phyloP scores from a whole-genome alignment of 2,113 vertebrate species.

The Montifringilla adamsi region DNA sequence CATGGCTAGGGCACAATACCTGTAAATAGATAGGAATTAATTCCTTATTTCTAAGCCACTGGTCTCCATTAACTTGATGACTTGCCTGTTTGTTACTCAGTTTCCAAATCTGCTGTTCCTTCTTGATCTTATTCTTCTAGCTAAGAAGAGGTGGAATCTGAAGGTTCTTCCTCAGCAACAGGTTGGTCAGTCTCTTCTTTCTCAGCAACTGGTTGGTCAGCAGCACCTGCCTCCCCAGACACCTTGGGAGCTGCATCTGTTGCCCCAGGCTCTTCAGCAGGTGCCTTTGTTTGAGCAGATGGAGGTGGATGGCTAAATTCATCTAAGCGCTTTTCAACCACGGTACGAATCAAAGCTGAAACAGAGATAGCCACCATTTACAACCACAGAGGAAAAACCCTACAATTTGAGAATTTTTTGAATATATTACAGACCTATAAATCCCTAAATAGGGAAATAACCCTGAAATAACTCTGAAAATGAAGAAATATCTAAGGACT shows the following conservation, averaged over 20 bases:
- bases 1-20: background rate
- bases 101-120: background rate
- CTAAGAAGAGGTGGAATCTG: background rate
- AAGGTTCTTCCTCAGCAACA: background rate
- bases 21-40: background rate
- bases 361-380: conserved; percentile 13
- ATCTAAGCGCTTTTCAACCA: conserved; percentile 68
- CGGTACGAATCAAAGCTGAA: conserved; percentile 83
- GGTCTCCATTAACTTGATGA: background rate
- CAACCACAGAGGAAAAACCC: background rate
- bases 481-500: background rate
- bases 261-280: background rate
- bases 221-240: background rate
- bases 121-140: background rate
- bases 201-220: background rate
- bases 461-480: background rate
- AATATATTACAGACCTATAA: background rate
- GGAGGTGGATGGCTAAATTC: background rate
- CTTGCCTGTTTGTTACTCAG: background rate
- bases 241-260: background rate
- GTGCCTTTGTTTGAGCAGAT: background rate
- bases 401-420: background rate
- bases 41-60: background rate
- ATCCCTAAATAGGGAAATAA: background rate
- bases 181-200: background rate